Percentiles rank a stretch among this genome's conserved stretches.
Evolutionary conservation across 2,888 invertebrate species (phyloP).

Genomic region (Andrena trimmerana): DNA sequence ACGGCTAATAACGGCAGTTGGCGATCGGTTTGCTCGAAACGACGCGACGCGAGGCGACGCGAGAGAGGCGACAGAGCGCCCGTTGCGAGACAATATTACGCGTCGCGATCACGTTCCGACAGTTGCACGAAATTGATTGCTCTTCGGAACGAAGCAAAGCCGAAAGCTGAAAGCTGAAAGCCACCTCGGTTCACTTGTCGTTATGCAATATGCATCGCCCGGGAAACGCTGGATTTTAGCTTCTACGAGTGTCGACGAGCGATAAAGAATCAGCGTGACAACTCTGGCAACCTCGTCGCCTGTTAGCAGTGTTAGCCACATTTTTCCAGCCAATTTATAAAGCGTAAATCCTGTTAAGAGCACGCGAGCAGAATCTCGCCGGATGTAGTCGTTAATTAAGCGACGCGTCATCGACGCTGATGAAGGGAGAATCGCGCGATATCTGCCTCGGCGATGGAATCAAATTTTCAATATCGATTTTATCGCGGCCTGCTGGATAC

Average conservation of each 20-base stretch:
- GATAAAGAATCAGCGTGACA: no score
- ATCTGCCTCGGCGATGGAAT: constrained; percentile 22
- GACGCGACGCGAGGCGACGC: not conserved
- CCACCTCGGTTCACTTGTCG: not conserved
- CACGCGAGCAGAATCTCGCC: constrained; percentile 32
- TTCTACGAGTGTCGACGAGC: no score
- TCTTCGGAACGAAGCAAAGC: not conserved
- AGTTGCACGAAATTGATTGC: constrained; percentile 20
- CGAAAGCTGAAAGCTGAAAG: not conserved
- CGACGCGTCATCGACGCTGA: constrained; percentile 4
- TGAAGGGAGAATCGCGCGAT: not conserved
- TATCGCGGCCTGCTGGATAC: constrained; percentile 11
- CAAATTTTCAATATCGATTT: constrained; percentile 33
- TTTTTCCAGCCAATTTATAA: not conserved
- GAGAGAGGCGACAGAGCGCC: not conserved
- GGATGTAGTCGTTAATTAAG: constrained; percentile 3
- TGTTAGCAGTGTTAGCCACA: not conserved
- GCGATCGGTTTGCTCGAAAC: not conserved
- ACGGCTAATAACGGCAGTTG: not conserved
- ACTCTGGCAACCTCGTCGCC: no score
- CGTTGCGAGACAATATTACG: not conserved
- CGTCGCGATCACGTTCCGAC: constrained; percentile 12
- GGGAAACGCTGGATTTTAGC: no score
- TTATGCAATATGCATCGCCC: not conserved
- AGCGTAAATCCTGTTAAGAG: not conserved